Evolutionary conservation across 1,140 invertebrate species (phyloP).

Genomic region (Heliconius congener): DNA sequence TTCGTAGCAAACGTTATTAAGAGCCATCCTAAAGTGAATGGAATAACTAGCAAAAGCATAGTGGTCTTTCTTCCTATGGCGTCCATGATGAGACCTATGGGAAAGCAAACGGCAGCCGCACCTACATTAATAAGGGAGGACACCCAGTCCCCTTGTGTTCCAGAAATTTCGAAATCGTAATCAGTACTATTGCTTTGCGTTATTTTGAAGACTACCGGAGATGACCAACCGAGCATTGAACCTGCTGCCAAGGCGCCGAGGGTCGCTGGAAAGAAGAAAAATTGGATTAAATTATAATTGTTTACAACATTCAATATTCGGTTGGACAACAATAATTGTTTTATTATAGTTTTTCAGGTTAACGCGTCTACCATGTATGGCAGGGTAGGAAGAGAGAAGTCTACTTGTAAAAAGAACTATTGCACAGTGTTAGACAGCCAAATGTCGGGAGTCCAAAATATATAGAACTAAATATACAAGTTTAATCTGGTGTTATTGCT

Average conservation of each 20-base stretch:
- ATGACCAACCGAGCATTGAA: constrained; percentile 88
- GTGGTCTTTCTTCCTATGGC: constrained; percentile 88
- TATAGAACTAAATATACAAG: too few relatives aligned
- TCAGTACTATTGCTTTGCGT: constrained; percentile 66
- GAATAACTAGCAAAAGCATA: constrained; percentile 86
- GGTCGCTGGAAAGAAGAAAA: constrained; percentile 73
- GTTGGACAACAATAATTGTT: too few relatives aligned
- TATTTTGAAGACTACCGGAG: constrained; percentile 84
- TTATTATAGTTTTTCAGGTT: not conserved
- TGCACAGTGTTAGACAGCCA: too few relatives aligned
- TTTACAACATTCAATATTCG: not conserved
- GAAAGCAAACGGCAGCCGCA: constrained; percentile 86
- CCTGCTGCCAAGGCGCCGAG: constrained; percentile 82
- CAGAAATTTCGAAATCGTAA: constrained; percentile 81
- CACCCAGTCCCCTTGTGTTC: constrained; percentile 86
- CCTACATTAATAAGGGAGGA: constrained; percentile 87
- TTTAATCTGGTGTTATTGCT: too few relatives aligned
- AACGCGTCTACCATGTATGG: too few relatives aligned
- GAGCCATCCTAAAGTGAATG: constrained; percentile 89
- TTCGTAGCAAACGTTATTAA: constrained; percentile 87
- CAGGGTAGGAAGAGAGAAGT: too few relatives aligned
- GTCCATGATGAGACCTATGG: constrained; percentile 88
- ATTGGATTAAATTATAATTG: not conserved
- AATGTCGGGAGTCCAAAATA: too few relatives aligned
- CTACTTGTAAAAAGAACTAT: too few relatives aligned